A percentile compares a stretch with the other conserved stretches of the same genome.
Conservation (phyloP, 2,113 vertebrate species). For the Actinemys pallida region DNA sequence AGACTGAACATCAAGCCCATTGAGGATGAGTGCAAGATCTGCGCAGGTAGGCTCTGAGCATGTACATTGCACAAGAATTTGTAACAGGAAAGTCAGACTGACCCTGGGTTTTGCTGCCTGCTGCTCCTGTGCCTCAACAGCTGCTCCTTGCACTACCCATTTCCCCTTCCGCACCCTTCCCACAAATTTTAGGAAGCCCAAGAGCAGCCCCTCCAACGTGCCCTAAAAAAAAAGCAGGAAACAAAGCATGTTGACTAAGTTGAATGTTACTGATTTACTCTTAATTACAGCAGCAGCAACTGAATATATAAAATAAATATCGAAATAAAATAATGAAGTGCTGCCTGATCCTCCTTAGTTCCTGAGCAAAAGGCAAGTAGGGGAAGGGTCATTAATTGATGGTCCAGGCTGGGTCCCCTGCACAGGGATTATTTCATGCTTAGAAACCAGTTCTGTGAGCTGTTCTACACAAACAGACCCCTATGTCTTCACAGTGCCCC, state of each 20-base stretch:
- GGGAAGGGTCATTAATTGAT: background rate
- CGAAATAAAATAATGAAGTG: background rate
- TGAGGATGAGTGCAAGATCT: background rate
- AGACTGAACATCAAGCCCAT: background rate
- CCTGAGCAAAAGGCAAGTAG: background rate
- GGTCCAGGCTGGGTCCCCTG: background rate
- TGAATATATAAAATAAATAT: background rate
- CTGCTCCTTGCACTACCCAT: background rate
- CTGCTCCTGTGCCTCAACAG: background rate
- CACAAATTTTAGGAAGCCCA: background rate
- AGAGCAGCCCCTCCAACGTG: background rate
- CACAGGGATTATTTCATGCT: background rate
- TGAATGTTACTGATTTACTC: background rate
- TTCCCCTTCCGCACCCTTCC: background rate
- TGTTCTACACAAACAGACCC: background rate
- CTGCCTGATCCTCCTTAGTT: background rate
- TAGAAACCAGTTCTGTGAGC: background rate
- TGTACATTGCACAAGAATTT: background rate
- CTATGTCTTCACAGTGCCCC: background rate
- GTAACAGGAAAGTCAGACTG: background rate
- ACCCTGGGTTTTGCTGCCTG: rapidly evolving
- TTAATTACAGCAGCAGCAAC: background rate
- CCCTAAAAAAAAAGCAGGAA: background rate
- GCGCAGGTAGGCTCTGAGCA: background rate
- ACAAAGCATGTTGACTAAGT: background rate